phyloP scores from a whole-genome alignment of 2,797 vertebrate genomes.

The Philypnodon macrostomus region DNA sequence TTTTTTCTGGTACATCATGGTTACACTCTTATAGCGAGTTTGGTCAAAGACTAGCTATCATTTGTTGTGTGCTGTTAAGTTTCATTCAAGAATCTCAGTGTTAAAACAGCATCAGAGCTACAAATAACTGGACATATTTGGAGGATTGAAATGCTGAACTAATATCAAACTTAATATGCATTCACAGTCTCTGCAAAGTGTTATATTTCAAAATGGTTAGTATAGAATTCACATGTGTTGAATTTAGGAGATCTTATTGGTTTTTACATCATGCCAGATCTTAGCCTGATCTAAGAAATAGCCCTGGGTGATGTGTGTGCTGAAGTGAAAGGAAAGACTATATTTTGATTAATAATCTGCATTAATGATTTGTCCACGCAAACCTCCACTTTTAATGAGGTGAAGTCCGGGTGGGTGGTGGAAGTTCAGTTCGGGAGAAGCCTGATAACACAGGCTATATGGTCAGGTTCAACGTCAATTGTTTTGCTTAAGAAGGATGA shows the following conservation, averaged over 20 bases:
- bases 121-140: too few relatives aligned
- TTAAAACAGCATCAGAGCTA: too few relatives aligned
- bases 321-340: conserved; percentile 28
- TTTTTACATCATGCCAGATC: conserved; percentile 34
- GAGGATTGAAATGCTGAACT: too few relatives aligned
- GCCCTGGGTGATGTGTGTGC: conserved; percentile 34
- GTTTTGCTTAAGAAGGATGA: conserved; percentile 16
- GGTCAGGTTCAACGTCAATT: conserved; percentile 15
- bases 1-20: too few relatives aligned
- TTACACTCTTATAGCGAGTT: too few relatives aligned
- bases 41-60: too few relatives aligned
- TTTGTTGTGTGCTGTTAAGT: too few relatives aligned
- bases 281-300: conserved; percentile 43
- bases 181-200: background rate
- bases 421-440: conserved; percentile 39
- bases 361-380: conserved; percentile 67
- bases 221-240: conserved; percentile 9
- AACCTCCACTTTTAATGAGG: conserved; percentile 72
- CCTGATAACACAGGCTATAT: conserved; percentile 24
- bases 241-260: conserved; percentile 21
- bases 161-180: background rate
- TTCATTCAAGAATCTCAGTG: too few relatives aligned
- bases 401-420: conserved; percentile 37
- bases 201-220: conserved; percentile 8
- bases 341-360: conserved; percentile 70